A percentile compares a stretch with the other conserved stretches of the same genome.
These are phyloP conservation scores for Atta texana DNA, from an alignment of 1,140 invertebrate genomes.

Conservation along the genomic window DNA sequence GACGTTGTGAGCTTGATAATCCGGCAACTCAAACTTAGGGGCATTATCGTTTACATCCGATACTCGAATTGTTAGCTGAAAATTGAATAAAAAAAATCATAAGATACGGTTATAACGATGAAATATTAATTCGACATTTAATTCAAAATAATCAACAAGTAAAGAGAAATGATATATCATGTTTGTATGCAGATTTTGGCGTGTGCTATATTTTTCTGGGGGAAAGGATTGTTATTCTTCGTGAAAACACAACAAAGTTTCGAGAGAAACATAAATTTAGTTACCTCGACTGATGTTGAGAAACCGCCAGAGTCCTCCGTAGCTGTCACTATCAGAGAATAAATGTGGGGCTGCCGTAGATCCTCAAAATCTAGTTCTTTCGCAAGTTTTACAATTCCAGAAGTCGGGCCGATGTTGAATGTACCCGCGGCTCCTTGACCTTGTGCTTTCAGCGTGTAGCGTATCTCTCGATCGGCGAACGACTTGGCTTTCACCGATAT, in stretches of 20 bases:
- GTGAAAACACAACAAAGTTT: background rate
- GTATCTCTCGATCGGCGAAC: slow-evolving; percentile 97
- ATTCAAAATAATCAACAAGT: background rate
- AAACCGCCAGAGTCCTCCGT: slow-evolving; percentile 98
- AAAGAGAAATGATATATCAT: background rate
- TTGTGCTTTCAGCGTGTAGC: slow-evolving; percentile 97
- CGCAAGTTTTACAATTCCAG: slow-evolving; percentile 96
- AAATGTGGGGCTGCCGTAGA: slow-evolving; percentile 96
- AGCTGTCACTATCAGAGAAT: slow-evolving; percentile 96
- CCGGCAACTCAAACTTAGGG: slow-evolving; percentile 97
- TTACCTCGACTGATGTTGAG: slow-evolving; percentile 97
- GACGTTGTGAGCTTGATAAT: slow-evolving; percentile 98
- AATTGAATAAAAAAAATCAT: background rate
- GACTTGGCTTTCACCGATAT: slow-evolving; percentile 98
- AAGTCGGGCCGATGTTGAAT: slow-evolving; percentile 97
- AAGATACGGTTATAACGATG: background rate
- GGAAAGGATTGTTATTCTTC: slow-evolving; percentile 4
- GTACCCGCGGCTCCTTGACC: slow-evolving; percentile 97
- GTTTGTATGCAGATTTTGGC: background rate
- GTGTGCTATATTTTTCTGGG: background rate
- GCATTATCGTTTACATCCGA: slow-evolving; percentile 98
- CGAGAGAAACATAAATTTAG: slow-evolving; percentile 55
- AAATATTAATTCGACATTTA: background rate
- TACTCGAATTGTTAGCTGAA: slow-evolving; percentile 94
- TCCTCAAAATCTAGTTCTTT: slow-evolving; percentile 98